phyloP scores from a whole-genome alignment of 2,797 vertebrate genomes.

The Rhabdophis nuchalis region DNA sequence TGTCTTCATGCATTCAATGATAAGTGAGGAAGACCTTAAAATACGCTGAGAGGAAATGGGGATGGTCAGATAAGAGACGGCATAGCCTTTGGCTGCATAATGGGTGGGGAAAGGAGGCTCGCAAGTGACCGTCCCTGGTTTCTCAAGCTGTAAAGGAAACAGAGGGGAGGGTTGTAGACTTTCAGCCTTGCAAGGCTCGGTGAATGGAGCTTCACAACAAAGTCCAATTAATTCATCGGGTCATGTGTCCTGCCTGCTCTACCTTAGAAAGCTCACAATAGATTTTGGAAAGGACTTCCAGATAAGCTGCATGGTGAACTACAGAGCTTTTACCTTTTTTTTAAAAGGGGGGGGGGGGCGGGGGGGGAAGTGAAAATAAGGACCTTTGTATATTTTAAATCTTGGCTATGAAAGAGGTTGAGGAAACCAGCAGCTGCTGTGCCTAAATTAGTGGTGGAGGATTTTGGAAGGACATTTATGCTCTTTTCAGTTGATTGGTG shows the following conservation, averaged over 20 bases:
- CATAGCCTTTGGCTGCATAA: background rate
- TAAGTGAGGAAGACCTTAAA: background rate
- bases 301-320: background rate
- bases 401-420: background rate
- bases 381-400: background rate
- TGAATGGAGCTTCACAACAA: background rate
- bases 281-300: background rate
- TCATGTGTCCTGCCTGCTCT: background rate
- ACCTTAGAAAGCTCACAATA: background rate
- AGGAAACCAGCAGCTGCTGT: background rate
- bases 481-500: background rate
- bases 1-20: background rate
- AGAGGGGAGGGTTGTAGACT: background rate
- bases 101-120: background rate
- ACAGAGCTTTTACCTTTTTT: background rate
- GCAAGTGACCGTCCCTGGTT: fast-evolving
- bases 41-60: background rate
- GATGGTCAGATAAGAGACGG: background rate
- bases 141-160: background rate
- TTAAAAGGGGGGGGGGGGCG: background rate
- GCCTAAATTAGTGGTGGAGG: background rate
- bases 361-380: background rate
- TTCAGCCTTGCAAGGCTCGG: background rate
- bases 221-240: background rate
- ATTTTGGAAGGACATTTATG: background rate